Conservation (phyloP, 2,888 invertebrate genomes). For the Lamellibrachia satsuma region DNA sequence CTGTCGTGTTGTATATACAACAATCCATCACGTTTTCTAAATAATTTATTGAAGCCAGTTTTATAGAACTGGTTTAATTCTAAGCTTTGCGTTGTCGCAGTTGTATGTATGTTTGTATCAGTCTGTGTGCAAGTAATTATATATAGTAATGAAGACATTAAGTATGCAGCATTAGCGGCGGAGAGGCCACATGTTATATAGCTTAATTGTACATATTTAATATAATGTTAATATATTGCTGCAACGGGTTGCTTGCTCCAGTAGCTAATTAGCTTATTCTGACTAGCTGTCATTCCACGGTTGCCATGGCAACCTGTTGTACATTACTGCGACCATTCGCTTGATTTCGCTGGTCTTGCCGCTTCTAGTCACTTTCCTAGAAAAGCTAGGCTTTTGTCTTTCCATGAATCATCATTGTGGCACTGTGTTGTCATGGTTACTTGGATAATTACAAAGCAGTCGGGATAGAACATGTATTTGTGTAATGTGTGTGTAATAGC, state of each 20-base stretch:
- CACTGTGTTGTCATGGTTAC: background rate
- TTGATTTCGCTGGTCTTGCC: background rate
- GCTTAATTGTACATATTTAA: conserved; percentile 9
- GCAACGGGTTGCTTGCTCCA: background rate
- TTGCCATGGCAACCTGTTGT: conserved; percentile 17
- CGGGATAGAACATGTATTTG: background rate
- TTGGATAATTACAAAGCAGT: background rate
- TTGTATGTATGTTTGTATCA: background rate
- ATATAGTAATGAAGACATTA: background rate
- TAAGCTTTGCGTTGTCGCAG: background rate
- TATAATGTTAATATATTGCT: background rate
- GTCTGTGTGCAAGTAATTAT: background rate
- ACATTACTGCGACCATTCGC: conserved; percentile 8
- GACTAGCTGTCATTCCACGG: background rate
- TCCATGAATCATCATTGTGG: background rate
- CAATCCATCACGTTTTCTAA: conserved; percentile 7
- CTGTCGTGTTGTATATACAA: conserved; percentile 2
- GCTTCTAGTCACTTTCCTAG: background rate
- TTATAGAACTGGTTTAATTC: conserved; percentile 17
- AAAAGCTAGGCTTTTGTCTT: conserved; percentile 6
- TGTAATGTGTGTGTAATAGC: background rate
- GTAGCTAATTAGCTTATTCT: conserved; percentile 8
- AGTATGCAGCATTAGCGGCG: background rate
- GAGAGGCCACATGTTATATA: background rate
- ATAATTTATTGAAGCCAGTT: conserved; percentile 2